A percentile compares a stretch with the other conserved stretches of the same genome.
These are phyloP conservation scores for Callospermophilus lateralis DNA, from an alignment of 2,113 vertebrate genomes.

Conservation along the genomic window DNA sequence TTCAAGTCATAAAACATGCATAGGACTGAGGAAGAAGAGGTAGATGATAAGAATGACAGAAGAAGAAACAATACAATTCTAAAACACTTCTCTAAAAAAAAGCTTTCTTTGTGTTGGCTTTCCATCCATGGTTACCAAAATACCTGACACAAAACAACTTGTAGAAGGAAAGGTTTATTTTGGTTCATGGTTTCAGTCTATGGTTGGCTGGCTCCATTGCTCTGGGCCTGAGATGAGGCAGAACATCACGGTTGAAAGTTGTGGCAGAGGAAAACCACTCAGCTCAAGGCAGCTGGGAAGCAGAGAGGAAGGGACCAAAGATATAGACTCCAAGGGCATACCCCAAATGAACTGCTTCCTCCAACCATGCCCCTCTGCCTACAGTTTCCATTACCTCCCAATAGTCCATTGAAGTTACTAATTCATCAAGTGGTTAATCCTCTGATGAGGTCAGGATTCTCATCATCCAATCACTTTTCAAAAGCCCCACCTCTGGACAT, in stretches of 20 bases:
- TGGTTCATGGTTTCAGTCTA: background rate
- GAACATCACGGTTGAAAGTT: background rate
- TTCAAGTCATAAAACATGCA: background rate
- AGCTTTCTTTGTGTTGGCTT: background rate
- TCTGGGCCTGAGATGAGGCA: background rate
- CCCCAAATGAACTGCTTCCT: background rate
- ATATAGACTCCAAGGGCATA: background rate
- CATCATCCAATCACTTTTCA: background rate
- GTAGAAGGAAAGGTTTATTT: background rate
- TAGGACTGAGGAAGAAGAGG: background rate
- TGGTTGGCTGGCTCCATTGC: background rate
- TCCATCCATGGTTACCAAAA: background rate
- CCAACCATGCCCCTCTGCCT: background rate
- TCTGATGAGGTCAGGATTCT: background rate
- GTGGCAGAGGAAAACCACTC: background rate
- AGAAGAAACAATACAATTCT: background rate
- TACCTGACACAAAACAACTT: background rate
- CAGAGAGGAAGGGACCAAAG: background rate
- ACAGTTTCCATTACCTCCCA: background rate
- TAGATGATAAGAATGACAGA: conserved; percentile 26
- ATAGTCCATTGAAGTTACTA: background rate
- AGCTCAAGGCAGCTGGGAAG: background rate
- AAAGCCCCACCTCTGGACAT: background rate
- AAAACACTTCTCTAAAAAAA: background rate
- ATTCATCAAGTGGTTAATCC: background rate